Evolutionary conservation across 2,888 invertebrate species (phyloP), one percentile per base, ranked within the genome.

Genomic region (Microctonus aethiopoides): DNA sequence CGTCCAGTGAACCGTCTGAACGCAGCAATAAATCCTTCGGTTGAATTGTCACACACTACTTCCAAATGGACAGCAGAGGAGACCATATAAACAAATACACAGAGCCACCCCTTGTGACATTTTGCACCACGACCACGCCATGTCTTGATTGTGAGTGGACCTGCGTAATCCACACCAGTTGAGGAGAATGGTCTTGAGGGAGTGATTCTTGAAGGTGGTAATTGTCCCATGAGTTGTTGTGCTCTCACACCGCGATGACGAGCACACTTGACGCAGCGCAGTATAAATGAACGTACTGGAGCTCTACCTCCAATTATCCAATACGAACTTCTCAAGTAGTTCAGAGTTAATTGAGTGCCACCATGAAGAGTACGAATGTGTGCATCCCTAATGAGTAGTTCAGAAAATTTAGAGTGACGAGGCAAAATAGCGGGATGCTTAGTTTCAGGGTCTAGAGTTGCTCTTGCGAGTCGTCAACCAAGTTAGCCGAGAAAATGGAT

Each of bases 21-120:
- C 0, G 76, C 74, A 0, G 71, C 74, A 2, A 79, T 20, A 41
- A 80, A 79, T 2, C 67, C 66, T 0, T 74, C 75, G 0, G 76
- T 71, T 10, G 74, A 34, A 1, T 74, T n/a, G n/a, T n/a, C 74
- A 1, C 70, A 70, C 0, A 78, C 78, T 2, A 75, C 41, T 61
- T 80, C 79, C 6, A 78, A 59, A 32, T 79, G 77, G 0, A 77
- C 63, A 0, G 79, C 79, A 13, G 67, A 72, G 0, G 75, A 73
- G 0, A 69, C 10, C 29, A 77, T 59, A 41, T 78, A 79, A 0
- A 77, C 71, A 46, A 78, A 79, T 1, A 77, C 6, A 7, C 54
- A 69, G 1, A 79, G 65, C 51, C 77, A 79, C 0, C 65, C 70
- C 56, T 79, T 77, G 20, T 61, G 46, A 0, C 57, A 39, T 20